These are phyloP conservation scores for Stigmatopora nigra DNA, from an alignment of 2,113 vertebrate species.

Conservation along the genomic window DNA sequence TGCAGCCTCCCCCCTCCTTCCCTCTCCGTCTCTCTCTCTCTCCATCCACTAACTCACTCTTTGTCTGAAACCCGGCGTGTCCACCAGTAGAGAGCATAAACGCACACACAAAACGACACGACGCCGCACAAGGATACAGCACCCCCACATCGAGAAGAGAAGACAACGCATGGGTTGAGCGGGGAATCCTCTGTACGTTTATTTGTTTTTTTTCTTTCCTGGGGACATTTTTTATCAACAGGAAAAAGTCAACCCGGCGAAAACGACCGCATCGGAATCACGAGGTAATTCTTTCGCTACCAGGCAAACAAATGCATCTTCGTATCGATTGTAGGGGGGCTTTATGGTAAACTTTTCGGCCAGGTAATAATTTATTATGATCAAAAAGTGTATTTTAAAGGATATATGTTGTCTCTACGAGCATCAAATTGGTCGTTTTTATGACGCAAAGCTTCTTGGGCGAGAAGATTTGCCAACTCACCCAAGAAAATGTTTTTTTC, in stretches of 20 bases:
- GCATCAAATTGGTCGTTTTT: background rate
- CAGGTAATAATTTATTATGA: background rate
- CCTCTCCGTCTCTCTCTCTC: too few relatives aligned
- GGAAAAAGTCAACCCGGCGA: background rate
- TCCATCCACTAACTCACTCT: constrained; percentile 34
- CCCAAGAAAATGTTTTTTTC: background rate
- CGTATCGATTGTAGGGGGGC: background rate
- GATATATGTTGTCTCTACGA: background rate
- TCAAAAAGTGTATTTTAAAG: background rate
- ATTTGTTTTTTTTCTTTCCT: background rate
- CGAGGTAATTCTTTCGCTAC: constrained; percentile 31
- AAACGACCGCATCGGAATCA: background rate
- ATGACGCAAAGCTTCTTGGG: background rate
- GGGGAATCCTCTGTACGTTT: background rate
- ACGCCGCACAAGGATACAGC: background rate
- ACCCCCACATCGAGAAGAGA: background rate
- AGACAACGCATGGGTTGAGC: constrained; percentile 42
- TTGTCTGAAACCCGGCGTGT: constrained; percentile 60
- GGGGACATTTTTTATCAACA: background rate
- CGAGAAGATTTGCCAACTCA: background rate
- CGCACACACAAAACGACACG: constrained; percentile 6
- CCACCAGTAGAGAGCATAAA: constrained; percentile 8
- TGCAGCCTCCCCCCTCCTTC: constrained; percentile 20
- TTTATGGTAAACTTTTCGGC: background rate
- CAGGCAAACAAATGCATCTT: constrained; percentile 18